phyloP scores from a whole-genome alignment of 1,140 invertebrate species.

The Liolophura sinensis region DNA sequence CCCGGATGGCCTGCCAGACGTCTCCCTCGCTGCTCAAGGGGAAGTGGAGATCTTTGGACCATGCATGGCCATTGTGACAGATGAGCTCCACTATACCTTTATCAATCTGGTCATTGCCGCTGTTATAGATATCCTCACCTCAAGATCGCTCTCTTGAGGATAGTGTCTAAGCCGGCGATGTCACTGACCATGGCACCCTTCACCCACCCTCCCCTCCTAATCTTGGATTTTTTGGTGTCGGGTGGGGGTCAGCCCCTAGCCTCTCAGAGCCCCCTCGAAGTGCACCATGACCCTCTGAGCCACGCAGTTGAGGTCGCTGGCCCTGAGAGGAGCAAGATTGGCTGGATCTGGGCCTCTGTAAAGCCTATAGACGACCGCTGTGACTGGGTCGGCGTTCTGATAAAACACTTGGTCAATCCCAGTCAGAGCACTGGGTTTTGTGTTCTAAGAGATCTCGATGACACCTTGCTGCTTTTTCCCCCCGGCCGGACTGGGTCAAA shows the following conservation, averaged over 20 bases:
- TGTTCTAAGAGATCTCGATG: neutral
- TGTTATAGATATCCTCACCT: constrained; percentile 11
- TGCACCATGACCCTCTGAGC: constrained; percentile 10
- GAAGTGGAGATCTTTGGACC: no score
- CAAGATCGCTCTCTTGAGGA: constrained; percentile 8
- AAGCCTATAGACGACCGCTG: constrained; percentile 11
- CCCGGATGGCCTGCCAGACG: constrained; percentile 9
- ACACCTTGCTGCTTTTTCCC: neutral
- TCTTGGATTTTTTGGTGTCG: neutral
- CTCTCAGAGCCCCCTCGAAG: neutral
- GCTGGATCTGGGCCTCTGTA: constrained; percentile 12
- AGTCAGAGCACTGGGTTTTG: neutral
- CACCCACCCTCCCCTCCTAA: constrained; percentile 9
- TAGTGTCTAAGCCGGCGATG: constrained; percentile 6
- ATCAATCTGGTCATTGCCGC: constrained; percentile 1
- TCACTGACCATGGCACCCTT: constrained; percentile 5
- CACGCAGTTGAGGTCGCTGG: constrained; percentile 8
- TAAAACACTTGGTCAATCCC: constrained; percentile 10
- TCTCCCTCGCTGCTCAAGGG: constrained; percentile 4
- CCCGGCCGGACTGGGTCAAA: constrained; percentile 1
- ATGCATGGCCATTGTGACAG: no score
- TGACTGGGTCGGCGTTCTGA: constrained; percentile 15
- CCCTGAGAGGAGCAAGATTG: constrained; percentile 13
- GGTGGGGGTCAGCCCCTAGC: neutral
- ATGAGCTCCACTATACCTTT: no score